Conservation (phyloP, 2,888 invertebrate species). For the Didymodactylos carnosus region DNA sequence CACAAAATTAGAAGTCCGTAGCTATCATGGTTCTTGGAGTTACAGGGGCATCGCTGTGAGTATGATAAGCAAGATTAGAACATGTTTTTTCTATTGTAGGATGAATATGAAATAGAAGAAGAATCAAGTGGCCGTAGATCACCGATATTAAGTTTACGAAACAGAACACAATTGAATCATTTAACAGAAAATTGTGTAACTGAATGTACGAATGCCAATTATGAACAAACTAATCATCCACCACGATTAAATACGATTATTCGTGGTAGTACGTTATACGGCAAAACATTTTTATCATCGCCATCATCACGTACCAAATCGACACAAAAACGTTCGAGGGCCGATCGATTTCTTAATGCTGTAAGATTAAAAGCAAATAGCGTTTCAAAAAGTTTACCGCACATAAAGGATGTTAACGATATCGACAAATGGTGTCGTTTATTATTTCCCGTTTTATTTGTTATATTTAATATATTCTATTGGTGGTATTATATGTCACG, state of each 20-base stretch:
- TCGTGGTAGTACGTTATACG: too few relatives aligned
- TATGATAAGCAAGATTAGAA: not conserved
- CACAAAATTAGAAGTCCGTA: too few relatives aligned
- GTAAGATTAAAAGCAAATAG: not conserved
- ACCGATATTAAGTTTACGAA: not conserved
- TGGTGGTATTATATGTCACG: conserved; percentile 59
- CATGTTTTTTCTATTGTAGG: too few relatives aligned
- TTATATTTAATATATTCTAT: conserved; percentile 79
- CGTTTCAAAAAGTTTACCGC: not conserved
- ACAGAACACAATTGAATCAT: not conserved
- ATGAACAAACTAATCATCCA: not conserved
- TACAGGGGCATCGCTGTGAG: too few relatives aligned
- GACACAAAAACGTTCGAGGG: not conserved
- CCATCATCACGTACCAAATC: not conserved
- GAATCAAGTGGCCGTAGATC: not conserved
- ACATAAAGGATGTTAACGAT: conserved; percentile 74
- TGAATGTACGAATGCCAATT: not conserved
- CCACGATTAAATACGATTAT: too few relatives aligned
- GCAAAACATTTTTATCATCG: too few relatives aligned
- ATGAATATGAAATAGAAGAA: not conserved
- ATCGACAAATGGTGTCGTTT: conserved; percentile 91
- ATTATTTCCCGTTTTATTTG: conserved; percentile 80
- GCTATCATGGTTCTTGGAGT: too few relatives aligned
- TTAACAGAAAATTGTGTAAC: not conserved
- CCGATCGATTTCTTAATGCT: not conserved